Evolutionary conservation across 2,113 vertebrate species (phyloP), one percentile per base, ranked within the genome.

Genomic region (Lepus americanus): DNA sequence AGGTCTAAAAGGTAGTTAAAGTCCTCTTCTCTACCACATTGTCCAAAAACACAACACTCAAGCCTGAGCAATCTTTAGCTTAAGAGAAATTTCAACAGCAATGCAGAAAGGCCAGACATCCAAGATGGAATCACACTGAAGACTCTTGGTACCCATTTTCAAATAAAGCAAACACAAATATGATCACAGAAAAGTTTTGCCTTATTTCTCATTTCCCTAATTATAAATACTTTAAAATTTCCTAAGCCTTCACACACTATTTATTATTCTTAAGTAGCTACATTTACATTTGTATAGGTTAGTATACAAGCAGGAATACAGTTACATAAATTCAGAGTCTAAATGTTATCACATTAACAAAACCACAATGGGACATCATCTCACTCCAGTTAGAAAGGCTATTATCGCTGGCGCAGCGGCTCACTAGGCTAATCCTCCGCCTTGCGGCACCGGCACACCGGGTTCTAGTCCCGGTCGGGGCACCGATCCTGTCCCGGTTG

Each of bases 261-360:
- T 78, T 70, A 59, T 39, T 94, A 61, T 73, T 83, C 78, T 85
- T 67, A 90, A 95, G 80, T 89, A 89, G n/a, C 36, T 55, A 19
- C 73, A 33, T 83, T 91, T 44, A 91, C 3, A 91, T 33, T 27
- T 49, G 55, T n/a, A n/a, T 51, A 39, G 19, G 33, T 39, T 95
- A 81, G 80, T 64, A 69, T 14, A 31, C 3, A 87, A 83, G 78
- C 0, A 27, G 20, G 39, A 53, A n/a, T 9, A 53, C 0, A 44
- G 22, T 5, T 74, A 78, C 36, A 36, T 49, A 90, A 82, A 73
- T 70, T 66, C 33, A 53, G 25, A 81, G 51, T 19, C 44, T 44
- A 36, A 59, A 5, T 44, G 59, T 73, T 67, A 79, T 27, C 33
- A 63, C 22, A 13, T 92, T 33, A 61, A 67, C 17, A 77, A 66